phyloP scores from a whole-genome alignment of 2,888 invertebrate genomes.

The Mayetiola destructor region DNA sequence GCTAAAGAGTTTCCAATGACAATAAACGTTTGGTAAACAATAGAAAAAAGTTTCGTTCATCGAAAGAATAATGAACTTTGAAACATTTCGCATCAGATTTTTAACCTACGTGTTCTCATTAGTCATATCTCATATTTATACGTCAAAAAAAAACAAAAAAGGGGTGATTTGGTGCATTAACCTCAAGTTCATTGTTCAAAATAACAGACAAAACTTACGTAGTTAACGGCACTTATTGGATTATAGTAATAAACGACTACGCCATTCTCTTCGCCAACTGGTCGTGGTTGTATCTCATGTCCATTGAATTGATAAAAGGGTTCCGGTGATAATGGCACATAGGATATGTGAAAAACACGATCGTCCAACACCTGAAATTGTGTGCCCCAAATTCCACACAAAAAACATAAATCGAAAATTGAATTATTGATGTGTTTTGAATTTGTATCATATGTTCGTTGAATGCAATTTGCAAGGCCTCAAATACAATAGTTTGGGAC shows the following conservation, averaged over 20 bases:
- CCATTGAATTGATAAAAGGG: constrained; percentile 66
- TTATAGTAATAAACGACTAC: constrained; percentile 70
- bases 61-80: no score
- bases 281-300: constrained; percentile 67
- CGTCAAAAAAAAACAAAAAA: no score
- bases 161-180: not conserved
- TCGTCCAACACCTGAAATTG: constrained; percentile 56
- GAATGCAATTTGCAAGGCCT: not conserved
- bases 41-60: no score
- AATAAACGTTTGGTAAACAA: no score
- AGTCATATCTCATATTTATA: no score
- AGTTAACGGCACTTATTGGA: constrained; percentile 75
- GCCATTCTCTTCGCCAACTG: constrained; percentile 74
- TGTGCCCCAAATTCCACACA: not conserved
- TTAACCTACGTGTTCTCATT: no score
- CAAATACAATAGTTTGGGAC: not conserved
- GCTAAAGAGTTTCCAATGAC: no score
- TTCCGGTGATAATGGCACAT: constrained; percentile 58
- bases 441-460: not conserved
- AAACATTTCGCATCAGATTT: no score
- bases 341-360: constrained; percentile 60
- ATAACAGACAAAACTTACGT: constrained; percentile 44
- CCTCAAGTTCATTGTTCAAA: not conserved
- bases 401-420: not conserved
- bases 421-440: not conserved